Percentiles rank a stretch among this genome's conserved stretches.
These are phyloP conservation scores for Zaprionus obscuricornis DNA, from an alignment of 2,888 invertebrate genomes.

Conservation along the genomic window DNA sequence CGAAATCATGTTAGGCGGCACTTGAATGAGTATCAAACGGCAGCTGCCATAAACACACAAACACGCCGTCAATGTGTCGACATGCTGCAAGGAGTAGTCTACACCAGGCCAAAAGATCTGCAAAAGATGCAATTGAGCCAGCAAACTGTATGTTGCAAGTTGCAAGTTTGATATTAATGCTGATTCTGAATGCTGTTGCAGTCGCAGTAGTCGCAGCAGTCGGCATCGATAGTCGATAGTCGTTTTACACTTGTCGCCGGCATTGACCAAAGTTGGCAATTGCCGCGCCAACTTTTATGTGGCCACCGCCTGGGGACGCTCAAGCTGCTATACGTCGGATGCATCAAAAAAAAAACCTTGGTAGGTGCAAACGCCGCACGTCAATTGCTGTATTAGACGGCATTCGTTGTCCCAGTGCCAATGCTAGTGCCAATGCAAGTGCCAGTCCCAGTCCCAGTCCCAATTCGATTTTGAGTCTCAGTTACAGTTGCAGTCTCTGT, in stretches of 20 bases:
- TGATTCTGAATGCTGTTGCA: conserved; percentile 23
- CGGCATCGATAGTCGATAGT: conserved; percentile 62
- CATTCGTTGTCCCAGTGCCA: conserved; percentile 2
- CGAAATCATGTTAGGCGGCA: conserved; percentile 82
- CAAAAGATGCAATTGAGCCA: too few relatives aligned
- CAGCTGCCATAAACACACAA: conserved; percentile 77
- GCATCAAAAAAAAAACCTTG: conserved; percentile 68
- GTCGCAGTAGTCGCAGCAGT: conserved; percentile 26
- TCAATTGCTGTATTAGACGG: conserved; percentile 70
- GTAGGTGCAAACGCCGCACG: conserved; percentile 77
- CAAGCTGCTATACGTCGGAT: conserved; percentile 41
- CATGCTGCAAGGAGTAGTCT: conserved; percentile 30
- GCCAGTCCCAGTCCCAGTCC: conserved; percentile 22
- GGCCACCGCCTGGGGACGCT: conserved; percentile 70
- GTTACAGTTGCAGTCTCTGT: too few relatives aligned
- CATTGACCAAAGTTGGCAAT: conserved; percentile 80
- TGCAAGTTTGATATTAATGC: conserved; percentile 29
- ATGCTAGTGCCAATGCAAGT: too few relatives aligned
- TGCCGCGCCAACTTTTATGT: conserved; percentile 78
- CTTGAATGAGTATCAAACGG: conserved; percentile 81
- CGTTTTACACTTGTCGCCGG: conserved; percentile 82
- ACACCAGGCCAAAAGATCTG: conserved; percentile 5
- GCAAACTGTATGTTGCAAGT: conserved; percentile 20
- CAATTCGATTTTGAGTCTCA: conserved; percentile 12
- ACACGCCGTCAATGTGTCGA: conserved; percentile 58